Percentiles rank a stretch among this genome's conserved stretches.
Evolutionary conservation across 2,888 invertebrate genomes (phyloP).

Genomic region (Trachelus tabidus): DNA sequence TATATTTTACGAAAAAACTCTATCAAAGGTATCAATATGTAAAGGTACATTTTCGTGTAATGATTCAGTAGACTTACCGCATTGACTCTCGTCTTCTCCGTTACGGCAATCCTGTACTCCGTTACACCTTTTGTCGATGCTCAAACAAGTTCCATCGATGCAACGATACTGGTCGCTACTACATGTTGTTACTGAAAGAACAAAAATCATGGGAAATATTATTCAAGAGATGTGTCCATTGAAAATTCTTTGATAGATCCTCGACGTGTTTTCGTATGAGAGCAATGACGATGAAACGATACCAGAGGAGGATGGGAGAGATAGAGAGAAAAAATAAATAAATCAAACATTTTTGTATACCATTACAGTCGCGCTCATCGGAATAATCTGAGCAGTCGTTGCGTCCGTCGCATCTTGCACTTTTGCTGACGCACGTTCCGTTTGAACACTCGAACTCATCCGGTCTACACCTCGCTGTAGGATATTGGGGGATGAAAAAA

Average conservation of each 20-base stretch:
- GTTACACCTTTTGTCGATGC: conserved; percentile 68
- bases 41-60: not conserved
- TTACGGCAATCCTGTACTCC: conserved; percentile 68
- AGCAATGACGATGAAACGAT: not conserved
- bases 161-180: conserved; percentile 70
- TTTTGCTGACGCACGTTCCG: conserved; percentile 68
- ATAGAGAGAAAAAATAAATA: conserved; percentile 23
- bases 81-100: conserved; percentile 71
- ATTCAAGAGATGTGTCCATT: not conserved
- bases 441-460: conserved; percentile 70
- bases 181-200: conserved; percentile 63
- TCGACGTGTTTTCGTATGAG: not conserved
- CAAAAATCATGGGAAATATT: not conserved
- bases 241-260: not conserved
- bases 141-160: conserved; percentile 69
- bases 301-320: not conserved
- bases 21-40: not conserved
- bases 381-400: conserved; percentile 71
- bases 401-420: conserved; percentile 63
- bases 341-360: conserved; percentile 35
- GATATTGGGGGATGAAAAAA: not conserved
- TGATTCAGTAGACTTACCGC: conserved; percentile 56
- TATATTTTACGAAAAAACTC: not conserved
- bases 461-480: conserved; percentile 61
- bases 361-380: conserved; percentile 71